Base-by-base conservation (phyloP, 2,113 vertebrate species). In the Eublepharis macularius region DNA sequence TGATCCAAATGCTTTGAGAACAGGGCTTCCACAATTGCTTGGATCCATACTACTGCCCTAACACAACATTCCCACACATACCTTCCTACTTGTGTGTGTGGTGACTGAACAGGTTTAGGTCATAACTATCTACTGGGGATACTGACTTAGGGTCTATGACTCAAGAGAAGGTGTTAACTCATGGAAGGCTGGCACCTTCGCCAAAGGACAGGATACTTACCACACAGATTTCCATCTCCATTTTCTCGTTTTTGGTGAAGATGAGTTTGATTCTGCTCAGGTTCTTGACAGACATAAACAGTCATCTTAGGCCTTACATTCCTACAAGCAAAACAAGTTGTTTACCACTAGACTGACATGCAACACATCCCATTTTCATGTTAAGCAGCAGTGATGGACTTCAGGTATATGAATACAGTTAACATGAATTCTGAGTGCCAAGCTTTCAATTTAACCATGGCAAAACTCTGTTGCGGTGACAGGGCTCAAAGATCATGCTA, bases 251-350 rank as follows among this genome's bases (percentile, higher is more conserved):
- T 97, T 81, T 95, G 93, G 81, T 96, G 92, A 60, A 95, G 94
- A 39, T 96, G 95, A 3, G 89, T 93, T 13, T 96, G 95, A 91
- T 90, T 95, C 92, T 98, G 97, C 87, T 97, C 97, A 47, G 96
- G 91, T 80, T 98, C 98, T 95, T 98, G 98, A 89, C 97, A 98
- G 60, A 99, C 97, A 63, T 99, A 99, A 89, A 99, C 97, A 89
- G 98, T 99, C 91, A 99, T 98, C 85, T 98, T 97, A 0, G 98
- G 98, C 89, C 97, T 97, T 89, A 99, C 94, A 6, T 96, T 98
- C 95, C 98, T 99, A 88, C 11, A 65, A 36, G 85, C 80, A 84
- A 90, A 49, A 41, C 1, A 85, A 0, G 54, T 91, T 90, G 75
- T 24, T 90, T 16, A 86, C 57, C 41, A 81, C 6, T 69, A 32